Evolutionary conservation across 2,888 invertebrate genomes (phyloP).

Genomic region (Lasiommata megera): DNA sequence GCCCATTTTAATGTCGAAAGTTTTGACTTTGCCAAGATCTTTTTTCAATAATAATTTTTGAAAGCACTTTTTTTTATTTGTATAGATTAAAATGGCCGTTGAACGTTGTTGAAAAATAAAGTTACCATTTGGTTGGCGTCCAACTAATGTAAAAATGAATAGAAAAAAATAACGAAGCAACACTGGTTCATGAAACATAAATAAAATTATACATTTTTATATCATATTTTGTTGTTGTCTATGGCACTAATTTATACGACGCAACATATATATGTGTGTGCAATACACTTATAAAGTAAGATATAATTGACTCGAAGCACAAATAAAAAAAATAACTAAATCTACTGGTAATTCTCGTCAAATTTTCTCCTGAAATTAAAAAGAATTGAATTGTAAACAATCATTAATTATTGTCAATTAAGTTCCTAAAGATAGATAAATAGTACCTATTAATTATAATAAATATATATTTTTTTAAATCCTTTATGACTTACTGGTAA

Average conservation of each 20-base stretch:
- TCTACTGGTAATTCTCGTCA: slow-evolving; percentile 19
- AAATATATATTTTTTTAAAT: no score
- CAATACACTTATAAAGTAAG: slow-evolving; percentile 15
- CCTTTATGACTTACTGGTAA: no score
- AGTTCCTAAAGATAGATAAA: no score
- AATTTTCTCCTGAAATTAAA: slow-evolving; percentile 19
- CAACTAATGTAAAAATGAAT: no score
- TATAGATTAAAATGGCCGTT: no score
- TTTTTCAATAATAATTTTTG: background rate
- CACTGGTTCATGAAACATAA: background rate
- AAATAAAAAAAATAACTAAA: slow-evolving; percentile 12
- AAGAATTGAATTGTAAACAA: background rate
- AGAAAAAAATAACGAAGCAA: no score
- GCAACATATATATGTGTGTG: background rate
- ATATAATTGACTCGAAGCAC: slow-evolving; percentile 31
- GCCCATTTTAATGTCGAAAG: no score
- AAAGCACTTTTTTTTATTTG: background rate
- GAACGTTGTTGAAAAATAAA: background rate
- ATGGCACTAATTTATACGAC: slow-evolving; percentile 27
- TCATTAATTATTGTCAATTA: no score
- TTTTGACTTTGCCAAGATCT: no score
- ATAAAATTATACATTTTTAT: background rate
- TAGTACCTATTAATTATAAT: no score
- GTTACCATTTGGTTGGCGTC: background rate
- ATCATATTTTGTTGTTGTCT: slow-evolving; percentile 8